Evolutionary conservation across 2,797 vertebrate genomes (phyloP), one percentile per base, ranked within the genome.

Genomic region (Gephyroberyx darwinii): DNA sequence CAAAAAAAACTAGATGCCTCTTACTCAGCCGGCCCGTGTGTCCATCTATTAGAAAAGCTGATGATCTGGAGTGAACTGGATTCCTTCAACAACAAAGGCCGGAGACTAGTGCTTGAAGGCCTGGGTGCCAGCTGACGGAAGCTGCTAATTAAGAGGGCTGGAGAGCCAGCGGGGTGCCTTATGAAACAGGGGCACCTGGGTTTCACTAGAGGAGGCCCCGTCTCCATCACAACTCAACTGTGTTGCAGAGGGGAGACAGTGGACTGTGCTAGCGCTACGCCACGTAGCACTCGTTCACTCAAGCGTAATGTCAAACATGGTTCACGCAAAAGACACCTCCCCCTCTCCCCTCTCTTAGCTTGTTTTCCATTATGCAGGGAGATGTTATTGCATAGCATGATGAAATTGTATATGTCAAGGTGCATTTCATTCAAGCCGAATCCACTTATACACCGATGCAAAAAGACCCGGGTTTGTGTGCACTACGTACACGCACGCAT

Each of bases 161-260:
- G 69, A 82, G 88, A 86, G 84, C 76, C 86, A 31, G 87, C 65
- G 81, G 89, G 87, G 86, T 48, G 84, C 75, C 85, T 88, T 82
- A 89, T 88, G 84, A 90, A 92, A 92, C 85, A 89, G 80, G 81
- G 89, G 85, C 90, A 90, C 89, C 90, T 89, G 88, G 90, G 87
- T 88, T 91, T 90, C 90, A 81, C 82, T 73, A 71, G 84, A 89
- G 85, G 86, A 80, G 88, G 88, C 71, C 31, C 75, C 82, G 82
- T 75, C 86, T 77, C 85, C 85, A 84, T 91, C 88, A 79, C 81
- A 76, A 81, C 78, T 84, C 81, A 82, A 83, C 84, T 86, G 77
- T 59, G 69, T 82, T 71, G 74, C 79, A 62, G 69, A 5, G 59
- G 58, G 63, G 81, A 58, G 69, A 77, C 66, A n/a, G 35, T 31